Evolutionary conservation across 2,113 vertebrate species (phyloP).

Genomic region (Polypterus senegalus): DNA sequence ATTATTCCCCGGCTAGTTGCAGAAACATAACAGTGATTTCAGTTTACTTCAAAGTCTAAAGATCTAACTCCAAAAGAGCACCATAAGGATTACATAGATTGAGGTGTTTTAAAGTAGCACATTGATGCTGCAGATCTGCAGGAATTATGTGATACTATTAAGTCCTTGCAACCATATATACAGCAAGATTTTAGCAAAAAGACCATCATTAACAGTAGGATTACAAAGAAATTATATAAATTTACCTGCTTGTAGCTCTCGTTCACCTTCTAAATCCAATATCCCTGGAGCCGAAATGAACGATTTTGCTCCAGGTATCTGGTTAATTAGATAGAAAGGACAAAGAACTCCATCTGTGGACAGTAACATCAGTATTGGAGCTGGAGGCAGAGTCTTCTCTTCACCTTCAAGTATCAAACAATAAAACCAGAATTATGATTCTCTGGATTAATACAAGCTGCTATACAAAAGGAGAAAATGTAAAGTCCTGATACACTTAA

Average conservation of each 20-base stretch:
- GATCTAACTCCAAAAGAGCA: too few species aligned
- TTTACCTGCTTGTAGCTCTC: conserved; percentile 58
- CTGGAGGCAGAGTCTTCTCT: conserved; percentile 70
- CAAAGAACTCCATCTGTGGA: conserved; percentile 88
- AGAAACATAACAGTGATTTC: too few species aligned
- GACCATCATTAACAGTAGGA: too few species aligned
- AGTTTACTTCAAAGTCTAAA: too few species aligned
- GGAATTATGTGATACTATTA: too few species aligned
- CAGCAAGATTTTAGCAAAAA: too few species aligned
- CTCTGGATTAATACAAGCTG: not conserved
- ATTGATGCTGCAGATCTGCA: too few species aligned
- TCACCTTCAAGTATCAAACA: conserved; percentile 48
- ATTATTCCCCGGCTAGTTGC: too few species aligned
- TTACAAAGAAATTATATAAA: not conserved
- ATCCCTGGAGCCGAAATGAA: conserved; percentile 39
- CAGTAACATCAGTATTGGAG: conserved; percentile 75
- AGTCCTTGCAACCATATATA: too few species aligned
- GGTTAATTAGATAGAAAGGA: conserved; percentile 83
- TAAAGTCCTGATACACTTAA: too few species aligned
- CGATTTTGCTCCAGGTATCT: conserved; percentile 61
- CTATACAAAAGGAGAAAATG: not conserved
- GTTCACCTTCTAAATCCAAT: conserved; percentile 60
- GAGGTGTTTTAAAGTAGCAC: too few species aligned
- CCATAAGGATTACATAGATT: too few species aligned
- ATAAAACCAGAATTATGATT: not conserved